Conservation (phyloP, 2,797 vertebrate species). For the Distichodus sexfasciatus region DNA sequence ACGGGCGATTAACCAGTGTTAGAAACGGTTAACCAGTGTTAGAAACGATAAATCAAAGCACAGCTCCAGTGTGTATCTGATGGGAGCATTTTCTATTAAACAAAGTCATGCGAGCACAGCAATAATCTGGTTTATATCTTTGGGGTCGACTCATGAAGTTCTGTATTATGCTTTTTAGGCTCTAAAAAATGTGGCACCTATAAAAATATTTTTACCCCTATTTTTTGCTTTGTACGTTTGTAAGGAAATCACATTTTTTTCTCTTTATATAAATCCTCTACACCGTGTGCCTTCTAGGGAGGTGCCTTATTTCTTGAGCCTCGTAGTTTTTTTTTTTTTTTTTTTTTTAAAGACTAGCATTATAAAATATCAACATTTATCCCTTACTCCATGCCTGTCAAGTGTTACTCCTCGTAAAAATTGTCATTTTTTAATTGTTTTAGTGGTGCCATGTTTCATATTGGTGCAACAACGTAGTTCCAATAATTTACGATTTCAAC, state of each 20-base stretch:
- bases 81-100: neutral
- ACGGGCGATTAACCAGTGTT: neutral
- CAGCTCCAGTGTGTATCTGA: neutral
- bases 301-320: conserved; percentile 11
- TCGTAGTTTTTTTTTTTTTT: neutral
- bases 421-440: too few relatives aligned
- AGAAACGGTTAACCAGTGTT: neutral
- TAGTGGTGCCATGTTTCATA: too few relatives aligned
- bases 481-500: too few relatives aligned
- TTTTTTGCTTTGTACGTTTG: neutral
- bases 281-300: conserved; percentile 16
- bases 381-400: too few relatives aligned
- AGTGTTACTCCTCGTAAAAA: too few relatives aligned
- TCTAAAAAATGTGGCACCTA: neutral
- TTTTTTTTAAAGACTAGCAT: neutral
- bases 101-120: neutral
- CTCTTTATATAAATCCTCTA: neutral
- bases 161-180: neutral
- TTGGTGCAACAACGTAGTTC: too few relatives aligned
- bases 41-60: neutral
- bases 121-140: neutral
- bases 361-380: too few relatives aligned
- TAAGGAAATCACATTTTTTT: neutral
- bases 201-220: neutral
- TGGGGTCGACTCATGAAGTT: neutral